These are phyloP conservation scores for Engystomops pustulosus DNA, from an alignment of 2,113 vertebrate genomes.

Conservation along the genomic window DNA sequence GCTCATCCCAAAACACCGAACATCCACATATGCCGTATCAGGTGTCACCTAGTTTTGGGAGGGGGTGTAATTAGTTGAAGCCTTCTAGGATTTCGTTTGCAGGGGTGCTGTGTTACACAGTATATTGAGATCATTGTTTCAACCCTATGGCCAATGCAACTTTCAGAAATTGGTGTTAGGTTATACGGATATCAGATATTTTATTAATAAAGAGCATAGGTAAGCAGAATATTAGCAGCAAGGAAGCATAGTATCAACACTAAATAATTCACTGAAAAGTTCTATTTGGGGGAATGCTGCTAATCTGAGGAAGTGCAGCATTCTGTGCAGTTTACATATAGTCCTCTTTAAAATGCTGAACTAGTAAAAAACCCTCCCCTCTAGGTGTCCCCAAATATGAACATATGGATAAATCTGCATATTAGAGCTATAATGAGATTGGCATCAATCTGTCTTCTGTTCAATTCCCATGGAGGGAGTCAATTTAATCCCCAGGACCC, in stretches of 20 bases:
- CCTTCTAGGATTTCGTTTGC: conserved; percentile 46
- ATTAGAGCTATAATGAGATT: too few species aligned
- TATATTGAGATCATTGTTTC: conserved; percentile 51
- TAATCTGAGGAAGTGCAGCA: neutral
- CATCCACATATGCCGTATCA: conserved; percentile 16
- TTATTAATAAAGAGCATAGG: conserved; percentile 44
- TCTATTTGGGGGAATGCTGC: neutral
- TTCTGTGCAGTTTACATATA: too few species aligned
- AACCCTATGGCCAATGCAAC: conserved; percentile 29
- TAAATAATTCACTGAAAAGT: neutral
- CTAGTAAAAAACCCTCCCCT: too few species aligned
- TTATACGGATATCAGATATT: conserved; percentile 35
- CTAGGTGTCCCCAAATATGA: neutral
- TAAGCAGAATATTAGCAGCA: neutral
- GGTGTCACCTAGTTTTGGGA: conserved; percentile 29
- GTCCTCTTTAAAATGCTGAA: too few species aligned
- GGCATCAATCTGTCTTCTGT: too few species aligned
- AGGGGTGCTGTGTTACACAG: conserved; percentile 41
- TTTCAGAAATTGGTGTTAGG: conserved; percentile 39
- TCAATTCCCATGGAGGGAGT: too few species aligned
- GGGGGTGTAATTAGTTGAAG: conserved; percentile 33
- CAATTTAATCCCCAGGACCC: too few species aligned
- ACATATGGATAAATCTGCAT: too few species aligned
- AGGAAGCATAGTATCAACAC: neutral
- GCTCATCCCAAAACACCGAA: conserved; percentile 16